Conservation (phyloP, 2,113 vertebrate species). For the Rhynchopsitta pachyrhyncha region DNA sequence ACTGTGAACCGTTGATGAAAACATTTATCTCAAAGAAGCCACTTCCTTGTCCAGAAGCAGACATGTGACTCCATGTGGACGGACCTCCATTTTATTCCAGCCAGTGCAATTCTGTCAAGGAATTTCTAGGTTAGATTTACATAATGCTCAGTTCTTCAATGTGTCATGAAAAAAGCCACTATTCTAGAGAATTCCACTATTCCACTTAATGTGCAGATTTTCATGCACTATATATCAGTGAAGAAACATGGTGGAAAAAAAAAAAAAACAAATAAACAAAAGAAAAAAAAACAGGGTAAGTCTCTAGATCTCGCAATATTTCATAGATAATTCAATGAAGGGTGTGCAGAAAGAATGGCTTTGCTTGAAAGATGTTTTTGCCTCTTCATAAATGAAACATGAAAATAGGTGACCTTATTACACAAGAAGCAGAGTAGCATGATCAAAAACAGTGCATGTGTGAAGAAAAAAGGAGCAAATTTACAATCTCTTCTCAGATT, state of each 20-base stretch:
- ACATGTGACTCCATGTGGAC: background rate
- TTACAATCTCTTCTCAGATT: background rate
- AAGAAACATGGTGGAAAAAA: background rate
- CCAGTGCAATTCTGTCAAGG: background rate
- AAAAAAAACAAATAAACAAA: background rate
- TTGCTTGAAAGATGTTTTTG: background rate
- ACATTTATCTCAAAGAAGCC: background rate
- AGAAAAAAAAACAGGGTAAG: rapidly evolving
- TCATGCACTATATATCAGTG: background rate
- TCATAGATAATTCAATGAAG: background rate
- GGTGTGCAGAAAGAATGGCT: background rate
- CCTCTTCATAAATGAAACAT: background rate
- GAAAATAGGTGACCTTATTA: background rate
- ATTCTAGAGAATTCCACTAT: background rate
- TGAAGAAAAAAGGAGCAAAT: constrained; percentile 10
- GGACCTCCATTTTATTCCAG: background rate
- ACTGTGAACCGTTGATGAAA: background rate
- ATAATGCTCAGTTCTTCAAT: background rate
- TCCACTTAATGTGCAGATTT: background rate
- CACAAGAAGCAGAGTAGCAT: background rate
- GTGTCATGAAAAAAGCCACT: background rate
- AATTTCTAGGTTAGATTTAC: background rate
- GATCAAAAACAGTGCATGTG: background rate
- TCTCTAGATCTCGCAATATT: background rate
- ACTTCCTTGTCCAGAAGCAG: background rate